Percentiles rank a stretch among this genome's conserved stretches.
Conservation (phyloP, 37 sponge, comb jelly and placozoan genomes). For the Dysidea cf. avara region DNA sequence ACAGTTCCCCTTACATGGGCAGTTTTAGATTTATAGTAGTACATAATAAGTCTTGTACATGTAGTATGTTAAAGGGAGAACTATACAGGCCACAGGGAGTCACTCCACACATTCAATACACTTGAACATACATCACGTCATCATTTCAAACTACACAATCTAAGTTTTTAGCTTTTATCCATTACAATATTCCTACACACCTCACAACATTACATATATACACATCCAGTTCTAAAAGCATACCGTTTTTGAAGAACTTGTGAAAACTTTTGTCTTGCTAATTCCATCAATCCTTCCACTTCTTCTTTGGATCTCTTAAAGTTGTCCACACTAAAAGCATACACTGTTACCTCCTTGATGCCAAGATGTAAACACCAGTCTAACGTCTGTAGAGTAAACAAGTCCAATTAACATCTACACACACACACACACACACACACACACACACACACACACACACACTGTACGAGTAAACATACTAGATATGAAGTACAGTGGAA, state of each 20-base stretch:
- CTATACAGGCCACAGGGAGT: no score
- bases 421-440: background rate
- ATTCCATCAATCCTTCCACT: constrained; percentile 90
- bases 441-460: background rate
- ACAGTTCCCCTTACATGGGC: no score
- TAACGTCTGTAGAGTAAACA: constrained; percentile 48
- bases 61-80: no score
- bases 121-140: no score
- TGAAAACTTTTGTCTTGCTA: constrained; percentile 81
- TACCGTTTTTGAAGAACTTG: constrained; percentile 72
- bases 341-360: constrained; percentile 90
- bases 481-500: no score
- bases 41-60: no score
- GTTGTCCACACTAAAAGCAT: constrained; percentile 99
- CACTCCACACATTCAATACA: no score
- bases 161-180: no score
- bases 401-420: background rate
- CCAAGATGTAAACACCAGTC: constrained; percentile 95
- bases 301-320: constrained; percentile 93
- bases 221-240: constrained; percentile 16
- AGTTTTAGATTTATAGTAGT: no score
- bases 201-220: background rate
- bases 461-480: background rate
- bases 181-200: background rate
- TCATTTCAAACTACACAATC: no score